Conservation (phyloP, 2,888 invertebrate species). For the Sipha maydis region DNA sequence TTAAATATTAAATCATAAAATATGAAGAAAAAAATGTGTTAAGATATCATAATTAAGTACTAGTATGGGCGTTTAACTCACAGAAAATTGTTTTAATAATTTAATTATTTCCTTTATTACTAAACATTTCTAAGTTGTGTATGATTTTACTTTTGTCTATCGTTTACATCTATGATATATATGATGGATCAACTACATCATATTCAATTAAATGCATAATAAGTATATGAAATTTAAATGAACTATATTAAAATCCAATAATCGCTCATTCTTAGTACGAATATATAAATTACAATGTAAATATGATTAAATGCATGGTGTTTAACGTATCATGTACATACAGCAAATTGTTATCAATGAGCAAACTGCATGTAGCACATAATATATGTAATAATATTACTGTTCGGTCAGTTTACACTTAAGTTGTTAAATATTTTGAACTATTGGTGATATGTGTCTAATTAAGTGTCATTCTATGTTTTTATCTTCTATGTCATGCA, state of each 20-base stretch:
- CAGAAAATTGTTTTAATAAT: no score
- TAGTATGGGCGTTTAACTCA: no score
- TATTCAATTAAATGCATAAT: not conserved
- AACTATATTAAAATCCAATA: not conserved
- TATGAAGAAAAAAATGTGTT: no score
- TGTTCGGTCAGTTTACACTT: not conserved
- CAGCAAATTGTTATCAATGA: not conserved
- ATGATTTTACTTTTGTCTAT: no score
- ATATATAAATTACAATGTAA: not conserved
- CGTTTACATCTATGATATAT: no score
- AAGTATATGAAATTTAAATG: not conserved
- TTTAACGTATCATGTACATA: not conserved
- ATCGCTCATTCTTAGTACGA: not conserved
- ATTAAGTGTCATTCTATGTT: constrained; percentile 12
- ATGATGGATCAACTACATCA: not conserved
- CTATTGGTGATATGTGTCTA: constrained; percentile 12
- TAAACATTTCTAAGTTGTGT: no score
- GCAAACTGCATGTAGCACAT: not conserved
- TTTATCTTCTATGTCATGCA: constrained; percentile 45
- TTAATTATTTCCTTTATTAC: no score
- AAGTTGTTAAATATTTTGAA: not conserved
- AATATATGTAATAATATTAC: not conserved
- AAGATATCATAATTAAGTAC: no score
- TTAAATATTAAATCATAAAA: no score
- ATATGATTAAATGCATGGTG: not conserved